Base-by-base conservation (phyloP, 2,797 vertebrate species). In the Cryptoprocta ferox region DNA sequence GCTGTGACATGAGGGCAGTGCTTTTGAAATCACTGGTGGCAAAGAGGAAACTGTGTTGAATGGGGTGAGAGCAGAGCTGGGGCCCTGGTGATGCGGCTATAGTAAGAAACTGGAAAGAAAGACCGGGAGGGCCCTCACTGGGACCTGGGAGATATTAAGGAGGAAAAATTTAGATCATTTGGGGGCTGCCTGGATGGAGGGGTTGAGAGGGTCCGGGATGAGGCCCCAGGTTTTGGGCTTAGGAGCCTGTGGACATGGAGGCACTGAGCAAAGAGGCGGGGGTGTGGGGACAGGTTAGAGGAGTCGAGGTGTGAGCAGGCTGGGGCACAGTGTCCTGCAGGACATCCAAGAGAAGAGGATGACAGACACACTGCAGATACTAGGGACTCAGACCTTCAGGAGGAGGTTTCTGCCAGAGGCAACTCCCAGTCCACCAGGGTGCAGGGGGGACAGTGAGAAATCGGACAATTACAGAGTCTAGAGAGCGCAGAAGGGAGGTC, bases 131-230 rank as follows among this genome's bases (percentile, higher is more conserved):
- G 19, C 30, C 24, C 42, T 88, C 39, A 15, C 56, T 16, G 71
- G 81, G 53, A 48, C 59, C 39, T 88, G 19, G 11, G 28, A 32
- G 39, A 26, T 16, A 9, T 59, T 8, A 37, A 91, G 68, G 56
- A 63, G 16, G 37, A 32, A 81, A 71, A 88, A 37, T 83, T 70
- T 80, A 26, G 32, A 76, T n/a, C 68, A 53, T 35, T 71, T 14
- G 2, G 39, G 28, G 32, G 61, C 30, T 5, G 81, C 7, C 95
- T 97, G 97, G 63, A 81, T 97, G 71, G 98, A 94, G 97, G 96
- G 97, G 21, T 92, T 87, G 24, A 80, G 68, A 42, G 2, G 32
- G 35, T 26, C 59, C 19, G n/a, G 68, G 24, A 11, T 65, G 89
- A 84, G 11, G 3, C 19, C 7, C 16, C 6, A 35, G 76, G 32